Percentiles rank a stretch among this genome's conserved stretches.
Evolutionary conservation across 2,888 invertebrate species (phyloP).

Genomic region (Willowsia nigromaculata): DNA sequence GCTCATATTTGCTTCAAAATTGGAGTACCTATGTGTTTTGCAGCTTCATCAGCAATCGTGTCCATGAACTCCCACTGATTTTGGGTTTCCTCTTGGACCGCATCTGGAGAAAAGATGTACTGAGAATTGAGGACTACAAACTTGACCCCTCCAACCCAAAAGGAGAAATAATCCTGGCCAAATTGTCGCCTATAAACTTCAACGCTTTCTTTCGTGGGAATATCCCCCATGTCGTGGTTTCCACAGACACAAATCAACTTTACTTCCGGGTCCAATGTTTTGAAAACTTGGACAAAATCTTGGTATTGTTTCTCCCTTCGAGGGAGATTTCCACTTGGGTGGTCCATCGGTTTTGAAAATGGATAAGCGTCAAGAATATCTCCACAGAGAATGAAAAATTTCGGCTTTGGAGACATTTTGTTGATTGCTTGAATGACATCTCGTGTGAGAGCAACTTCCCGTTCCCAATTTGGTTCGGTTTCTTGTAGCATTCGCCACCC

Average conservation of each 20-base stretch:
- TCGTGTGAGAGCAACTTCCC: constrained; percentile 80
- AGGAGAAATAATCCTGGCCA: constrained; percentile 82
- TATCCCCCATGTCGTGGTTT: constrained; percentile 82
- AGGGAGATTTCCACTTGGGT: neutral
- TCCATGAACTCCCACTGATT: constrained; percentile 81
- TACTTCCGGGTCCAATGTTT: constrained; percentile 80
- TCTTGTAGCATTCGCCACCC: constrained; percentile 79
- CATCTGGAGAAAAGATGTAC: constrained; percentile 78
- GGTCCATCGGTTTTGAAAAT: constrained; percentile 48
- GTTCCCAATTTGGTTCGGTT: constrained; percentile 80
- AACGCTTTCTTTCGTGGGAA: constrained; percentile 81
- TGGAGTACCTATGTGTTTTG: constrained; percentile 77
- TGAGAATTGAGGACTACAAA: constrained; percentile 82
- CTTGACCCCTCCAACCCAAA: constrained; percentile 82
- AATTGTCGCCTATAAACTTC: constrained; percentile 79
- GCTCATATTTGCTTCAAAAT: no score
- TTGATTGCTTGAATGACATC: constrained; percentile 81
- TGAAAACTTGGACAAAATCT: constrained; percentile 80
- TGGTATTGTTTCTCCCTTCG: constrained; percentile 80
- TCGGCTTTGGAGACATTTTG: constrained; percentile 81
- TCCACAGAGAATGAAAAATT: constrained; percentile 82
- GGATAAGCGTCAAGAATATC: constrained; percentile 82
- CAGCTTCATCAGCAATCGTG: constrained; percentile 70
- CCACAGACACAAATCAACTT: constrained; percentile 82
- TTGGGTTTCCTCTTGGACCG: constrained; percentile 79